A percentile compares a stretch with the other conserved stretches of the same genome.
Conservation (phyloP, 1,140 invertebrate species). For the Eumaeus atala region DNA sequence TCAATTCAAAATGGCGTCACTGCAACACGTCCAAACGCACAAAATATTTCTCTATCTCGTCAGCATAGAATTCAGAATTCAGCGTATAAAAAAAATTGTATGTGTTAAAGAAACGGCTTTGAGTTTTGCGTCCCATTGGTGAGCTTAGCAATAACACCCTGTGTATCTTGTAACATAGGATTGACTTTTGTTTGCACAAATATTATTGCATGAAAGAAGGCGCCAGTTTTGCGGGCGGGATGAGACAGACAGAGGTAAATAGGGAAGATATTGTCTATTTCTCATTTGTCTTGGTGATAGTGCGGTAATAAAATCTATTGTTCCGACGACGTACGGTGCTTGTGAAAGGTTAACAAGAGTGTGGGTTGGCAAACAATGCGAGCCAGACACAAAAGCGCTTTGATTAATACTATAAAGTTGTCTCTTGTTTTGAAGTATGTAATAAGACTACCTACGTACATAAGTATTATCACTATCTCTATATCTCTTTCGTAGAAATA, state of each 20-base stretch:
- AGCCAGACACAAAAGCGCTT: slow-evolving; percentile 26
- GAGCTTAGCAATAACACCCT: slow-evolving; percentile 46
- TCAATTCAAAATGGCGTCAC: slow-evolving; percentile 58
- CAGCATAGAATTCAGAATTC: slow-evolving; percentile 32
- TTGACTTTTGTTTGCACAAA: slow-evolving; percentile 31
- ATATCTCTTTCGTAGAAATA: too few relatives aligned
- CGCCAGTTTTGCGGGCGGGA: slow-evolving; percentile 47
- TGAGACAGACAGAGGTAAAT: slow-evolving; percentile 58
- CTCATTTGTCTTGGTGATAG: slow-evolving; percentile 69
- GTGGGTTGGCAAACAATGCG: slow-evolving; percentile 30
- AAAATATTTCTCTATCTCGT: slow-evolving; percentile 37
- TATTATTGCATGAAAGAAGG: slow-evolving; percentile 56
- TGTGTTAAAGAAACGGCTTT: slow-evolving; percentile 63
- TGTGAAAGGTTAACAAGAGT: slow-evolving; percentile 31
- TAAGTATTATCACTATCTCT: too few relatives aligned
- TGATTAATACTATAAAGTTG: slow-evolving; percentile 28
- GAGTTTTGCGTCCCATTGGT: slow-evolving; percentile 47
- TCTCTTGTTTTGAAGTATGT: background rate
- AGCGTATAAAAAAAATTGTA: slow-evolving; percentile 24
- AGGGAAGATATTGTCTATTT: slow-evolving; percentile 63
- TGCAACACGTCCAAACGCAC: slow-evolving; percentile 23
- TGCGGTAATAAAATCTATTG: slow-evolving; percentile 59
- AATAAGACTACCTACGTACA: background rate
- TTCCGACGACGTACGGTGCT: slow-evolving; percentile 31
- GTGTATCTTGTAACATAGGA: slow-evolving; percentile 31